Conservation (phyloP, 2,113 vertebrate species). For the Rhinoderma darwinii region DNA sequence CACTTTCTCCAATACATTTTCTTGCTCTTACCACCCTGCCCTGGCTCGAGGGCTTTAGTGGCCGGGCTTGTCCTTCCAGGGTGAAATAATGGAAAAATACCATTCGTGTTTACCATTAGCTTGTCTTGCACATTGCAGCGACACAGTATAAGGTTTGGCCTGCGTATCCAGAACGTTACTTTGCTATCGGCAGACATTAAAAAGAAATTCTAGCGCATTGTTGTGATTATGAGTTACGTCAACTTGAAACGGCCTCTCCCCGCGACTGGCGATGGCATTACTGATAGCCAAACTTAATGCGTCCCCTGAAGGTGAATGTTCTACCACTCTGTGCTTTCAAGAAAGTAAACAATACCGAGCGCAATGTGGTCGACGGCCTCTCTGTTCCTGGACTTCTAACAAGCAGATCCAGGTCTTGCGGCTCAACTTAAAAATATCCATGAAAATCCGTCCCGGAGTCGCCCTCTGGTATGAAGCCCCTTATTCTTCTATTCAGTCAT, state of each 20-base stretch:
- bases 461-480: too few relatives aligned
- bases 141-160: neutral
- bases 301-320: neutral
- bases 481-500: too few relatives aligned
- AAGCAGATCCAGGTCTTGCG: neutral
- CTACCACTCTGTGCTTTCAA: neutral
- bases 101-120: neutral
- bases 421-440: neutral
- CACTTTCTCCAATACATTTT: neutral
- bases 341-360: neutral
- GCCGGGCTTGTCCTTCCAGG: neutral
- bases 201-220: constrained; percentile 2
- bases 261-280: neutral
- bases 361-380: neutral
- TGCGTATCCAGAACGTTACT: neutral
- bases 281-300: constrained; percentile 2
- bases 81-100: neutral
- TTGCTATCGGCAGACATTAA: constrained; percentile 13
- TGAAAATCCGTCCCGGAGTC: neutral
- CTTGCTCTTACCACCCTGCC: neutral
- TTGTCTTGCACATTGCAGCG: constrained; percentile 4
- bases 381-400: neutral
- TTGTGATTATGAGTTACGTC: neutral
- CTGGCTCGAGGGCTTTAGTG: neutral
- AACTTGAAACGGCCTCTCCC: too few relatives aligned